phyloP scores from a whole-genome alignment of 2,888 invertebrate genomes.

The Andricus curvator region DNA sequence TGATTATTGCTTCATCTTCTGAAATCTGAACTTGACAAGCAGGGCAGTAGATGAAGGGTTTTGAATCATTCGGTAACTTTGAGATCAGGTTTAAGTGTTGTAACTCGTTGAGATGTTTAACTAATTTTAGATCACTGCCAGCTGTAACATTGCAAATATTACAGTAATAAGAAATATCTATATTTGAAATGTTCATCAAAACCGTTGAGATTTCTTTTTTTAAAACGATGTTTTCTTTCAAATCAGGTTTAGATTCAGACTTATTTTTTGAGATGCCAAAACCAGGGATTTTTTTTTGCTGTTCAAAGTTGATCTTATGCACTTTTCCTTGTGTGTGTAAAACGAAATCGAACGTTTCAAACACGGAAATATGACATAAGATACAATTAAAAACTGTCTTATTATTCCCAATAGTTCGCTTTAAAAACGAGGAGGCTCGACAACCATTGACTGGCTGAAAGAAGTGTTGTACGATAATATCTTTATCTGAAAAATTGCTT shows the following conservation, averaged over 20 bases:
- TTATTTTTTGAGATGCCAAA: no score
- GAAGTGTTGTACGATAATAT: not conserved
- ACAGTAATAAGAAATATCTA: not conserved
- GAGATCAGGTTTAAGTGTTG: not conserved
- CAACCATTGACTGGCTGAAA: not conserved
- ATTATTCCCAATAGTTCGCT: not conserved
- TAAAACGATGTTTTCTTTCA: not conserved
- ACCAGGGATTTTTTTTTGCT: no score
- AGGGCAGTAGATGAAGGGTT: constrained; percentile 3
- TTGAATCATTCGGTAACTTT: not conserved
- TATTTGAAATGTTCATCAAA: not conserved
- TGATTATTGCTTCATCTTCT: not conserved
- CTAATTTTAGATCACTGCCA: not conserved
- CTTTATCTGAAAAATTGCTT: not conserved
- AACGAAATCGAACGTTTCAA: not conserved
- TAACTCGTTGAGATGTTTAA: not conserved
- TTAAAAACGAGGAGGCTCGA: not conserved
- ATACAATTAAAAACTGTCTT: not conserved
- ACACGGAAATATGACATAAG: not conserved
- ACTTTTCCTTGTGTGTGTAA: not conserved
- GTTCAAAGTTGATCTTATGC: not conserved
- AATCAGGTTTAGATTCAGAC: no score
- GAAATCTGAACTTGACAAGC: not conserved
- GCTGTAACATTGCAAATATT: not conserved
- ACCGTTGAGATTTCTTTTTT: not conserved